Evolutionary conservation across 2,888 invertebrate species (phyloP).

Genomic region (Acronicta alni): DNA sequence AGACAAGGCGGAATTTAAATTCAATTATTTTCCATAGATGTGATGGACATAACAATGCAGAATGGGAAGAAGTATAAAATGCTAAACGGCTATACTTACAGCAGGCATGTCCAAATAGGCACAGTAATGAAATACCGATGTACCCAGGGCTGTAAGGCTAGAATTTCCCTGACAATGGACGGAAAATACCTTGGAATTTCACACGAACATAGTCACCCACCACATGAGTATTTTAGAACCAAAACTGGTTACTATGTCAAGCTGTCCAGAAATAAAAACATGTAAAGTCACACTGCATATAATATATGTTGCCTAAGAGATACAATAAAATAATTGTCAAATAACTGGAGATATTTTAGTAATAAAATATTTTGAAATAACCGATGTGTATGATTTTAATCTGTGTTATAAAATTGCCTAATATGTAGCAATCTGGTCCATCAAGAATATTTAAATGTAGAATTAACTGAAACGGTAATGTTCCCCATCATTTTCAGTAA

Average conservation of each 20-base stretch:
- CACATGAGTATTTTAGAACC: background rate
- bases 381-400: slow-evolving; percentile 14
- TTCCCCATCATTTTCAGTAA: slow-evolving; percentile 64
- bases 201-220: background rate
- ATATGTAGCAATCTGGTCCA: too few species aligned
- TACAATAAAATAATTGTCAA: too few species aligned
- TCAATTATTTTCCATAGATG: background rate
- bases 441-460: too few species aligned
- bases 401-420: too few species aligned
- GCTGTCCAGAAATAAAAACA: background rate
- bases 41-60: slow-evolving; percentile 1
- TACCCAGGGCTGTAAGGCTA: slow-evolving; percentile 1
- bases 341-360: too few species aligned
- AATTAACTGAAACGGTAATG: slow-evolving; percentile 23
- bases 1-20: too few species aligned
- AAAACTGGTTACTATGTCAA: background rate
- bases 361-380: background rate
- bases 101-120: background rate
- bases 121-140: background rate
- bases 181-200: background rate
- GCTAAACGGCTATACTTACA: slow-evolving; percentile 3
- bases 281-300: background rate
- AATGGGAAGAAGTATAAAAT: slow-evolving; percentile 4
- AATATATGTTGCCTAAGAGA: too few species aligned
- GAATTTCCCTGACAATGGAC: background rate